phyloP scores from a whole-genome alignment of 1,140 invertebrate genomes.

The Oreohelix idahoensis region DNA sequence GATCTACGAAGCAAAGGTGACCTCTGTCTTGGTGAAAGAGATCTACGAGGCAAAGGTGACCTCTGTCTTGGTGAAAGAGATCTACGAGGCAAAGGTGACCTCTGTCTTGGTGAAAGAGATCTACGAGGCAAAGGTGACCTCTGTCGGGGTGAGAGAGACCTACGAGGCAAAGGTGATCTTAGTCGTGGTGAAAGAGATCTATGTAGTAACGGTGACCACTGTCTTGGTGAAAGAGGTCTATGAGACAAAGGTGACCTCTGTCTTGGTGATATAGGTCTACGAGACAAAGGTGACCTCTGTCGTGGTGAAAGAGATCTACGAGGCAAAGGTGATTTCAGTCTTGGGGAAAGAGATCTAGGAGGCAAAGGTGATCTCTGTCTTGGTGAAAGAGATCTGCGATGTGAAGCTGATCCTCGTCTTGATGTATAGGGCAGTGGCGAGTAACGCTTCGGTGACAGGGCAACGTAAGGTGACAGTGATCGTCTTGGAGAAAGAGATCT shows the following conservation, averaged over 20 bases:
- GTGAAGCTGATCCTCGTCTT: neutral
- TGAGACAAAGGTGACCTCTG: neutral
- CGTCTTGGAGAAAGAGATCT: slow-evolving; percentile 15
- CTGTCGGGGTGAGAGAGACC: neutral
- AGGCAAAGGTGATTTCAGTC: neutral
- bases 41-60: neutral
- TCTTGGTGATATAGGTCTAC: neutral
- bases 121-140: neutral
- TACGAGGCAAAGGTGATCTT: neutral
- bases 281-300: neutral
- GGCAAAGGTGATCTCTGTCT: neutral
- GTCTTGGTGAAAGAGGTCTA: neutral
- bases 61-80: slow-evolving; percentile 6
- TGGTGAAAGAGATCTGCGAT: neutral
- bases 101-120: neutral
- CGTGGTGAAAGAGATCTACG: slow-evolving; percentile 2
- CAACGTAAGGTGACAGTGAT: neutral
- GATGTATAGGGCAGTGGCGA: neutral
- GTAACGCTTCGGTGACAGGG: neutral
- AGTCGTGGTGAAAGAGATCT: slow-evolving; percentile 1
- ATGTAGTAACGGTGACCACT: neutral
- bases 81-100: neutral
- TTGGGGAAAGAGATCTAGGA: slow-evolving; percentile 3
- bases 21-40: slow-evolving; percentile 1
- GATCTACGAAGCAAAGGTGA: neutral